A percentile compares a stretch with the other conserved stretches of the same genome.
phyloP scores from a whole-genome alignment of 2,888 invertebrate genomes.

The Acleris sparsana region DNA sequence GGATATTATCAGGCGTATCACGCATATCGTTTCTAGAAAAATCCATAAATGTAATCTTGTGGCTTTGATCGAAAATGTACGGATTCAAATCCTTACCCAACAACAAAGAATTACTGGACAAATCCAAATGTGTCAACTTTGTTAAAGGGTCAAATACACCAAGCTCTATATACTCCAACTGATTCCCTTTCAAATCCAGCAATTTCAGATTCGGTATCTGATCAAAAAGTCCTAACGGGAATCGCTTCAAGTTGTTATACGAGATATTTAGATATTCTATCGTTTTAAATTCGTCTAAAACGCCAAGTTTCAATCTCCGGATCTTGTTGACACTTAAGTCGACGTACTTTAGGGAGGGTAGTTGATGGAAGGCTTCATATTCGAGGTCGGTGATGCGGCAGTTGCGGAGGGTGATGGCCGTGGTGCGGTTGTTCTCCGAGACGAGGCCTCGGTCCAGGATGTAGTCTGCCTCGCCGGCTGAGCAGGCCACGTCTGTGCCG shows the following conservation, averaged over 20 bases:
- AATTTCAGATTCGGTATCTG: conserved; percentile 52
- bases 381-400: conserved; percentile 52
- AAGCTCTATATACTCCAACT: conserved; percentile 46
- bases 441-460: conserved; percentile 48
- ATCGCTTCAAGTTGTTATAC: conserved; percentile 51
- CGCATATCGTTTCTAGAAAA: conserved; percentile 64
- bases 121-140: conserved; percentile 54
- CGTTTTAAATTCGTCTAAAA: conserved; percentile 51
- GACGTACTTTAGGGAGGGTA: conserved; percentile 51
- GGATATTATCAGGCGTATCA: conserved; percentile 48
- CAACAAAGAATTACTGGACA: conserved; percentile 55
- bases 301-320: conserved; percentile 51
- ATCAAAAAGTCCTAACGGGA: conserved; percentile 60
- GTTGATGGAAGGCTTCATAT: conserved; percentile 52
- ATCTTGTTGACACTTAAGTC: conserved; percentile 62
- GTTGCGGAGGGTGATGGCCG: conserved; percentile 45
- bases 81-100: conserved; percentile 51
- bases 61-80: conserved; percentile 52
- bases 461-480: conserved; percentile 43
- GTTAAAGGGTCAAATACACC: conserved; percentile 55
- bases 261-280: conserved; percentile 59
- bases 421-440: conserved; percentile 49
- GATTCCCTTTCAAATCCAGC: conserved; percentile 60
- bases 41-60: conserved; percentile 51
- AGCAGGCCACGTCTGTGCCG: conserved; percentile 45